Percentiles rank a stretch among this genome's conserved stretches.
phyloP scores from a whole-genome alignment of 1,140 invertebrate species.

The Zelostemma sp. region DNA sequence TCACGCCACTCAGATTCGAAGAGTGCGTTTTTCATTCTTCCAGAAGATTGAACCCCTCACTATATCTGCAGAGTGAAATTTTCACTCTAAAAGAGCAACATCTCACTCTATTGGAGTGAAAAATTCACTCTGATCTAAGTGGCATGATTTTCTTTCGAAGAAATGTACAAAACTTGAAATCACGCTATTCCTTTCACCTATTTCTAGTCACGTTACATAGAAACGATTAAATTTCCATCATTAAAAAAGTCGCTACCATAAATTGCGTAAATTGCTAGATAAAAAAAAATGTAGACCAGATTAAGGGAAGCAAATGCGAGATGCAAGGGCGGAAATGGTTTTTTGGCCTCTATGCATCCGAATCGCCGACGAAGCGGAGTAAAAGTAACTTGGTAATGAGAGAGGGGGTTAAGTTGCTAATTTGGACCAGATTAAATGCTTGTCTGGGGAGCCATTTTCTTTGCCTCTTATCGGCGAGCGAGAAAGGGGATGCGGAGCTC shows the following conservation, averaged over 20 bases:
- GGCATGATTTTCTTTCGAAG: too few relatives aligned
- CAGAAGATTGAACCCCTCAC: too few relatives aligned
- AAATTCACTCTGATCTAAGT: too few relatives aligned
- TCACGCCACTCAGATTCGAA: too few relatives aligned
- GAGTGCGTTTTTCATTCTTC: too few relatives aligned
- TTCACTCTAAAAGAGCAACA: too few relatives aligned
- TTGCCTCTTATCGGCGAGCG: constrained; percentile 52
- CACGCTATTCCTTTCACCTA: too few relatives aligned
- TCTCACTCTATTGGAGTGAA: too few relatives aligned
- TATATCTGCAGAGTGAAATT: too few relatives aligned
- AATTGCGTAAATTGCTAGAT: constrained; percentile 7
- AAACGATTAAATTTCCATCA: too few relatives aligned
- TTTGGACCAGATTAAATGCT: constrained; percentile 70
- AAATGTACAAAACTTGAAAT: too few relatives aligned
- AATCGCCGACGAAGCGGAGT: constrained; percentile 29
- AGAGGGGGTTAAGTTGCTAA: constrained; percentile 65
- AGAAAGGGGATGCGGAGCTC: constrained; percentile 15
- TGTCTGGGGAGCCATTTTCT: constrained; percentile 68
- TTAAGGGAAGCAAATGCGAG: neutral
- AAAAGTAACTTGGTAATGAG: constrained; percentile 26
- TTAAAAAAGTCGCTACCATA: neutral
- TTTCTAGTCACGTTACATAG: too few relatives aligned
- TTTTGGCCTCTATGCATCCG: constrained; percentile 19
- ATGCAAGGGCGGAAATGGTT: constrained; percentile 21
- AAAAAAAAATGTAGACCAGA: constrained; percentile 6